Evolutionary conservation across 2,888 invertebrate genomes (phyloP), one percentile per base, ranked within the genome.

Genomic region (Ashinkailepas kermadecensis): DNA sequence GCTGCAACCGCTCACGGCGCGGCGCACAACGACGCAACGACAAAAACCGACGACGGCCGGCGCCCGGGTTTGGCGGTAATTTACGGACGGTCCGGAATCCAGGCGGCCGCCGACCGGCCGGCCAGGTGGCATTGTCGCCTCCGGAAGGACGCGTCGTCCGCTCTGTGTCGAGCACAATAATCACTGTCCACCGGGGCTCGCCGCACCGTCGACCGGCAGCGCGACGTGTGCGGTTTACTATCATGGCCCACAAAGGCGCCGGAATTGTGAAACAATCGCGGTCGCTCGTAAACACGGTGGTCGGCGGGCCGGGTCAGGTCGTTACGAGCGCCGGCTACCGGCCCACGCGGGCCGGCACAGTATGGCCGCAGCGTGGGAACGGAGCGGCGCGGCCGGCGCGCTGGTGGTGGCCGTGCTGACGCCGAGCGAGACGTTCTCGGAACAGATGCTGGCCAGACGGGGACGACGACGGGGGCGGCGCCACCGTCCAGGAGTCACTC

Each of bases 291-390:
- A 70, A 70, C 70, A 70, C 9, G 12, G 54, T 39, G 2, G 18
- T 9, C 7, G 70, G 7, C 6, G 39, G 13, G 70, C 15, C 13
- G 23, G 67, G 67, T 6, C 15, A 1, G 64, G 21, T 64, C 64
- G 67, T 67, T 21, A 67, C 67, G 67, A 67, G 12, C 6, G 67
- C 10, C 67, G 67, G 67, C 67, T 67, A 67, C 67, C 67, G 67
- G 18, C 39, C 39, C 39, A 39, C 39, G 39, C 39, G 39, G 39
- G 39, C 39, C 12, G 59, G 15, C 59, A 7, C 59, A 59, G 15
- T 59, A 59, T 7, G 59, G 59, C 15, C 12, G 39, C 12, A 15
- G 12, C 59, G 59, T 59, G 59, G 59, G 59, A 59, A 59, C 59
- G 59, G 59, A 0, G 12, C 59, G 59, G 59, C 15, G 58, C n/a